A percentile compares a stretch with the other conserved stretches of the same genome.
phyloP scores from a whole-genome alignment of 2,113 vertebrate species.

The Phalacrocorax brasilianus region DNA sequence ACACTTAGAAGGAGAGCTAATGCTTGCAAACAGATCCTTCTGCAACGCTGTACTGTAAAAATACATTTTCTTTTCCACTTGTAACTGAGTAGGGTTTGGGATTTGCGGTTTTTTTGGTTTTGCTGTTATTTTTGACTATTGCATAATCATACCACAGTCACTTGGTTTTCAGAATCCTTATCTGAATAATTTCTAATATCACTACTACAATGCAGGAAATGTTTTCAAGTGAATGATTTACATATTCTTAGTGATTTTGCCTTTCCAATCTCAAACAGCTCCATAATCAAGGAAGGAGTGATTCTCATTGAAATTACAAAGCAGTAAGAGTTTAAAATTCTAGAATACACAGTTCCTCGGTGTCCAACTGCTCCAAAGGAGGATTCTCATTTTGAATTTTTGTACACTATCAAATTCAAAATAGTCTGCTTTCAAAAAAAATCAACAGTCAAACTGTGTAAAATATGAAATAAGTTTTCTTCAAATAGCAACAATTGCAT shows the following conservation, averaged over 20 bases:
- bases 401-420: neutral
- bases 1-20: neutral
- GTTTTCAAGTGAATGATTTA: neutral
- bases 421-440: slow-evolving; percentile 37
- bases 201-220: neutral
- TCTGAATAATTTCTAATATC: neutral
- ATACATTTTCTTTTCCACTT: neutral
- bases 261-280: neutral
- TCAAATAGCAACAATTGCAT: neutral
- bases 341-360: neutral
- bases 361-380: neutral
- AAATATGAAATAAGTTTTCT: slow-evolving; percentile 40
- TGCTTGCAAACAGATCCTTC: neutral
- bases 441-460: neutral
- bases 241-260: neutral
- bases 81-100: neutral
- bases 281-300: neutral
- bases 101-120: neutral
- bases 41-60: neutral
- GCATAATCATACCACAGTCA: neutral
- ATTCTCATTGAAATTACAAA: neutral
- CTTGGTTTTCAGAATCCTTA: neutral
- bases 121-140: neutral
- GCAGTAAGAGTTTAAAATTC: neutral
- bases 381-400: neutral